These are phyloP conservation scores for Halesus radiatus DNA, from an alignment of 1,140 invertebrate genomes.

Conservation along the genomic window DNA sequence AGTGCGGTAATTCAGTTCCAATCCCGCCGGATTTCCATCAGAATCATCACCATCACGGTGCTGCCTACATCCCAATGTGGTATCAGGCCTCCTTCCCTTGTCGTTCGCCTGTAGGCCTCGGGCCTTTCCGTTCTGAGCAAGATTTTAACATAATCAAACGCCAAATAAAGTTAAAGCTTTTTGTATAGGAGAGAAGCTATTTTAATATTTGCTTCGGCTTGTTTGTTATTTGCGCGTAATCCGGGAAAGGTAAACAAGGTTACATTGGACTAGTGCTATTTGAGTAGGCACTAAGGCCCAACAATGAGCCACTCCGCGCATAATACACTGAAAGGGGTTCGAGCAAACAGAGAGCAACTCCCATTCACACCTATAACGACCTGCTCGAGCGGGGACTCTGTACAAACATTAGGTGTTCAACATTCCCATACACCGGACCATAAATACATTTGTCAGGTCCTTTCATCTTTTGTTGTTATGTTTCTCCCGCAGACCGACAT, in stretches of 20 bases:
- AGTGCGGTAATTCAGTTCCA: no score
- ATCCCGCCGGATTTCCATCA: no score
- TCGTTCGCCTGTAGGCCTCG: no score
- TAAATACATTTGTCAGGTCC: slow-evolving; percentile 54
- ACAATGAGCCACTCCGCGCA: slow-evolving; percentile 14
- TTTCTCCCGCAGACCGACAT: slow-evolving; percentile 5
- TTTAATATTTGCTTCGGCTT: no score
- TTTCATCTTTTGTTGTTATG: slow-evolving; percentile 31
- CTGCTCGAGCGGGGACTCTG: slow-evolving; percentile 3
- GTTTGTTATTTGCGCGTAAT: no score
- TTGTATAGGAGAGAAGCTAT: no score
- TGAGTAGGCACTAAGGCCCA: not conserved
- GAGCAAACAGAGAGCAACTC: slow-evolving; percentile 28
- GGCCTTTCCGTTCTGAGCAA: no score
- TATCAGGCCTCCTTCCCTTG: no score
- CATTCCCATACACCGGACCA: slow-evolving; percentile 44
- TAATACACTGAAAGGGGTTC: slow-evolving; percentile 12
- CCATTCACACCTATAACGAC: slow-evolving; percentile 38
- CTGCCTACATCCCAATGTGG: no score
- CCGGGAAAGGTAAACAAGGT: not conserved
- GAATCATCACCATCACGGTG: no score
- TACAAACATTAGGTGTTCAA: slow-evolving; percentile 52
- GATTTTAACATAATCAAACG: no score
- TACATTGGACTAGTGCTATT: not conserved
- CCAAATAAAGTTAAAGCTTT: no score